phyloP scores from a whole-genome alignment of 1,140 invertebrate genomes.

The Drosophila ercepeae region DNA sequence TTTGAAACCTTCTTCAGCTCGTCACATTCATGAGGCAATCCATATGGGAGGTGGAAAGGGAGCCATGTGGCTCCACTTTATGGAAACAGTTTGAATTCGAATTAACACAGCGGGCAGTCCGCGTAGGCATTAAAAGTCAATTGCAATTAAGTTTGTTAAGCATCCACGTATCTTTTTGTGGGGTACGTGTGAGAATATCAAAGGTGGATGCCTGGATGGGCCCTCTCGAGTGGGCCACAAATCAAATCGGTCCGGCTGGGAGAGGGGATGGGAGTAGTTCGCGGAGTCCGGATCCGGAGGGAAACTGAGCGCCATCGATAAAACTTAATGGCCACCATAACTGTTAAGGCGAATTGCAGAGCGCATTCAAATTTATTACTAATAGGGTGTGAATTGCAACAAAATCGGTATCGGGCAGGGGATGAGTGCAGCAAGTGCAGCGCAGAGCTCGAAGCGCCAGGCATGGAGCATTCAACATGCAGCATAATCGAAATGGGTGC shows the following conservation, averaged over 20 bases:
- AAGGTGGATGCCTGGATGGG: conserved; percentile 48
- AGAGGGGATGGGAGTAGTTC: neutral
- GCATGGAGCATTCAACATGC: conserved; percentile 71
- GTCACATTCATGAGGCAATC: conserved; percentile 36
- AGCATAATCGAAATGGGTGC: conserved; percentile 77
- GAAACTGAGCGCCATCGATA: conserved; percentile 70
- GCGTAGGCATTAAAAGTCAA: conserved; percentile 74
- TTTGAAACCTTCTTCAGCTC: conserved; percentile 21
- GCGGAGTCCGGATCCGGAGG: conserved; percentile 3
- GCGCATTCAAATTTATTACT: conserved; percentile 81
- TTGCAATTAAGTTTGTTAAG: conserved; percentile 75
- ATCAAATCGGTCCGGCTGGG: conserved; percentile 56
- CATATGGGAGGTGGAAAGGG: conserved; percentile 10
- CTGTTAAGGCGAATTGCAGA: conserved; percentile 64
- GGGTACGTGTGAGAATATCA: conserved; percentile 73
- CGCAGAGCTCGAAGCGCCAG: too few species aligned
- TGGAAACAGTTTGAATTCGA: conserved; percentile 78
- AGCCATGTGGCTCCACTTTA: conserved; percentile 55
- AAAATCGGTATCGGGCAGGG: conserved; percentile 1
- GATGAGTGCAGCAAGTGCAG: conserved; percentile 42
- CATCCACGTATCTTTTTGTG: conserved; percentile 18
- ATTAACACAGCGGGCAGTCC: conserved; percentile 73
- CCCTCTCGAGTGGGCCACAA: conserved; percentile 71
- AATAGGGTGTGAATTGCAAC: conserved; percentile 80
- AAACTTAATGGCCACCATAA: conserved; percentile 80